These are phyloP conservation scores for Actinia equina DNA, from an alignment of 64 coral and sea anemone species.

Conservation along the genomic window DNA sequence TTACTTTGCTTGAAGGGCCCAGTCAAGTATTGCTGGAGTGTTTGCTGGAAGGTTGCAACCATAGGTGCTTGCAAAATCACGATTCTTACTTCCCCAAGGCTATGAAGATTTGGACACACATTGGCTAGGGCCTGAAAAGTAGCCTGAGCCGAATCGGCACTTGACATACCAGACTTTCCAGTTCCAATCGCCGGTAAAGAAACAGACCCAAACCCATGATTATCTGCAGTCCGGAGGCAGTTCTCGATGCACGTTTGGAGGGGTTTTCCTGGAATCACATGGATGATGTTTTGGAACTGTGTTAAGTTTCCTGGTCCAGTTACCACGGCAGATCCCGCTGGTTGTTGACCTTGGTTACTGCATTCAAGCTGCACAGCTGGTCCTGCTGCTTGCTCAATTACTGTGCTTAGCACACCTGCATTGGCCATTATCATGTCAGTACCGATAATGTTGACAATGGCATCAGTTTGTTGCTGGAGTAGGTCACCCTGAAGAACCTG, in stretches of 20 bases:
- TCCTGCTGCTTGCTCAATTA: conserved; percentile 27
- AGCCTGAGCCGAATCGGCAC: conserved; percentile 7
- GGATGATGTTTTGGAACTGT: conserved; percentile 1
- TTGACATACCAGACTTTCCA: not conserved
- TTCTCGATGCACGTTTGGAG: conserved; percentile 17
- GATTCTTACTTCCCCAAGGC: conserved; percentile 20
- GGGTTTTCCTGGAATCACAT: conserved; percentile 19
- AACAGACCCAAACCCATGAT: not conserved
- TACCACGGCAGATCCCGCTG: conserved; percentile 58
- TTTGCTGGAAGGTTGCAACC: not conserved
- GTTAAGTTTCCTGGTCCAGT: conserved; percentile 56
- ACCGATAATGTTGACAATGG: conserved; percentile 70
- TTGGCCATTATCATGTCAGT: conserved; percentile 63
- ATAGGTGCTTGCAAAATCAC: conserved; percentile 1
- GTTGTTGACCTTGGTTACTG: conserved; percentile 39
- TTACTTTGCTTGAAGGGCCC: not conserved
- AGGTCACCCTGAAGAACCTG: conserved; percentile 55
- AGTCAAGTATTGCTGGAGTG: not conserved
- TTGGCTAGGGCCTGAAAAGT: conserved; percentile 33
- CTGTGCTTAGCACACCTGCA: conserved; percentile 71
- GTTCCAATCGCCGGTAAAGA: conserved; percentile 43
- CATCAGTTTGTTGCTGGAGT: conserved; percentile 54
- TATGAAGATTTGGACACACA: not conserved
- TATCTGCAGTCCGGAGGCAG: conserved; percentile 14
- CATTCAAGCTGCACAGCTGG: conserved; percentile 55